Evolutionary conservation across 2,113 vertebrate species (phyloP).

Genomic region (Zosterops lateralis): DNA sequence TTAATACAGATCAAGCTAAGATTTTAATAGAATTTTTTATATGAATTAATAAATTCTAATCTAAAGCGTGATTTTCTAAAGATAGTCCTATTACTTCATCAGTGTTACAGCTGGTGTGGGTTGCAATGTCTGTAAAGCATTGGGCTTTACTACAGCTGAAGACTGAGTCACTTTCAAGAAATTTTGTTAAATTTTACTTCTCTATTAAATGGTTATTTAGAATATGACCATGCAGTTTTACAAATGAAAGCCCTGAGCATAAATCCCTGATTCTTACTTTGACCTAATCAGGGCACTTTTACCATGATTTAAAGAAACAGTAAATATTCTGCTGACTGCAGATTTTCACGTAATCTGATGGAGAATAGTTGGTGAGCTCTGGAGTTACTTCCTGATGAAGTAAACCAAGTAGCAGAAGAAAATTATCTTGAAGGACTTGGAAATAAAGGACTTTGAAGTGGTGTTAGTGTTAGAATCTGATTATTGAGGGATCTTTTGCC

Average conservation of each 20-base stretch:
- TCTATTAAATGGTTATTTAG: neutral
- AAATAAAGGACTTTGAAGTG: neutral
- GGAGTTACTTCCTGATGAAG: neutral
- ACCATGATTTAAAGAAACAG: neutral
- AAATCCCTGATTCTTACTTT: neutral
- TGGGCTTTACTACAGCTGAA: neutral
- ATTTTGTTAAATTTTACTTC: neutral
- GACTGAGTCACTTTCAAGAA: neutral
- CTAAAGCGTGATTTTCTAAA: neutral
- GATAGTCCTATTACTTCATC: neutral
- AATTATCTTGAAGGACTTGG: neutral
- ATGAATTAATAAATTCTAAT: neutral
- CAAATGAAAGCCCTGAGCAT: neutral
- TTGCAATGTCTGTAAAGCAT: neutral
- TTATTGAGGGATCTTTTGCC: neutral
- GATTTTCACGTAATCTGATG: fast-evolving
- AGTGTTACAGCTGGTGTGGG: neutral
- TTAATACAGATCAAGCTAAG: neutral
- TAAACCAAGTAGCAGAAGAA: neutral
- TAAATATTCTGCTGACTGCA: neutral
- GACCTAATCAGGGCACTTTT: neutral
- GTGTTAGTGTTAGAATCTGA: neutral
- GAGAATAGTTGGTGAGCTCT: neutral
- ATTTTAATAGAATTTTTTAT: neutral
- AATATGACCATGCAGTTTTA: neutral